Conservation (phyloP, 2,113 vertebrate species). For the Todiramphus chloris region DNA sequence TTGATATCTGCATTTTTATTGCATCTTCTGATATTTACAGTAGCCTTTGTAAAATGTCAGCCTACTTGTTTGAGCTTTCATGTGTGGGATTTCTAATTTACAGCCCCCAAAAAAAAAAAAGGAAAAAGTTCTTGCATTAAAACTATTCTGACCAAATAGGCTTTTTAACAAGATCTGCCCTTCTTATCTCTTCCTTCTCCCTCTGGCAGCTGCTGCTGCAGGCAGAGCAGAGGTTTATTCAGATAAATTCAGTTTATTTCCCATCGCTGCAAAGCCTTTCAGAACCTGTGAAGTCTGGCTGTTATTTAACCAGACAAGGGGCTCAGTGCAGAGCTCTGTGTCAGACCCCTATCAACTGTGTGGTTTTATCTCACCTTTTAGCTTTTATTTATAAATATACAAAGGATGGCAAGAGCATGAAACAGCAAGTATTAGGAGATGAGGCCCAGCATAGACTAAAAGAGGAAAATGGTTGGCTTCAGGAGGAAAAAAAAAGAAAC, state of each 20-base stretch:
- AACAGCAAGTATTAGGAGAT: accelerated
- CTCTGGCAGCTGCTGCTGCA: not conserved
- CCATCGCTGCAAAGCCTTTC: not conserved
- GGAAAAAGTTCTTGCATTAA: not conserved
- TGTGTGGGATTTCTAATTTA: not conserved
- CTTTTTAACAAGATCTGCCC: not conserved
- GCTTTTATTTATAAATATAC: not conserved
- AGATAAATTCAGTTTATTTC: not conserved
- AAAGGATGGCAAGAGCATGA: not conserved
- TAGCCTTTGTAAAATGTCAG: not conserved
- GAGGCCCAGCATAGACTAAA: not conserved
- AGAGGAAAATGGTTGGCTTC: not conserved
- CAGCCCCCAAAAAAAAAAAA: not conserved
- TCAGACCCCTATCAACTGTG: not conserved
- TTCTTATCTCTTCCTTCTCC: not conserved
- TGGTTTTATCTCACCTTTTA: not conserved
- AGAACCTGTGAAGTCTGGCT: not conserved
- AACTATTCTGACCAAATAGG: accelerated
- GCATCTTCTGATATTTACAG: not conserved
- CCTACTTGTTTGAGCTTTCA: not conserved
- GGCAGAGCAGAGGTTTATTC: not conserved
- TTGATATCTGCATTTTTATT: not conserved
- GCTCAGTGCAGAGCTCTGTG: not conserved
- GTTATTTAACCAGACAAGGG: not conserved
- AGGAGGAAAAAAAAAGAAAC: too few species aligned